These are phyloP conservation scores for Diceros bicornis DNA, from an alignment of 2,797 vertebrate genomes.

Conservation along the genomic window DNA sequence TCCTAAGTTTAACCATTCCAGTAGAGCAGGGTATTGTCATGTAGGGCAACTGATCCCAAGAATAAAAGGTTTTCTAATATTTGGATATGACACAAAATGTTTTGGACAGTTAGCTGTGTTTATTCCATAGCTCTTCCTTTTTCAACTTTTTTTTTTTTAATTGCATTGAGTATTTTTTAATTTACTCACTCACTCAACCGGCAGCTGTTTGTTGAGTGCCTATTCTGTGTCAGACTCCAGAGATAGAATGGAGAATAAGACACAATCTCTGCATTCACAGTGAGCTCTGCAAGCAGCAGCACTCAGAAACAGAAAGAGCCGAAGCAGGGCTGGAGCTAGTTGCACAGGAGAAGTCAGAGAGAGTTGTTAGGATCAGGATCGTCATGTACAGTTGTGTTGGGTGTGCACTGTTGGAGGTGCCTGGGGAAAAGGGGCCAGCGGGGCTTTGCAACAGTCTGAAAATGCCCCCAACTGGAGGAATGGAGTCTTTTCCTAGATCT, in stretches of 20 bases:
- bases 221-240: not conserved
- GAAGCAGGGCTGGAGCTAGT: not conserved
- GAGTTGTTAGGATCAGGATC: not conserved
- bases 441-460: not conserved
- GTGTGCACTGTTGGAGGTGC: not conserved
- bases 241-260: not conserved
- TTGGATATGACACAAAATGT: not conserved
- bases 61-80: slow-evolving; percentile 16
- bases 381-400: not conserved
- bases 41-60: not conserved
- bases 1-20: not conserved
- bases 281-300: not conserved
- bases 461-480: not conserved
- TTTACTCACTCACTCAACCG: not conserved
- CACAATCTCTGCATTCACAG: not conserved
- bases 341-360: not conserved
- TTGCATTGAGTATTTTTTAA: not conserved
- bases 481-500: not conserved
- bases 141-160: not conserved
- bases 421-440: not conserved
- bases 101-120: not conserved
- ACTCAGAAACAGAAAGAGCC: not conserved
- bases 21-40: not conserved
- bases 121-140: not conserved
- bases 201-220: not conserved